Evolutionary conservation across 2,888 invertebrate genomes (phyloP), one percentile per base, ranked within the genome.

Genomic region (Catocala nupta): DNA sequence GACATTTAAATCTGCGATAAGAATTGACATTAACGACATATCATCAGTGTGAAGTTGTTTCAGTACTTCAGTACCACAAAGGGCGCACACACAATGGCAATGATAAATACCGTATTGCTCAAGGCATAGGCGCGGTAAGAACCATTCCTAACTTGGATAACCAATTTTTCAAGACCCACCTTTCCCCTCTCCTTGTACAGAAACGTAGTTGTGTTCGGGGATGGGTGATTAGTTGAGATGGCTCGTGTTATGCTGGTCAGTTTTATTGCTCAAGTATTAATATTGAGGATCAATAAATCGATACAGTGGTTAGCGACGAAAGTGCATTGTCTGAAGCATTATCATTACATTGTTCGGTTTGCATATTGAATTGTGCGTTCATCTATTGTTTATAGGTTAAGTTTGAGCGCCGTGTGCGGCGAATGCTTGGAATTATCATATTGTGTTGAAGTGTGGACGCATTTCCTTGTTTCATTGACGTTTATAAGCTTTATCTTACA

Each of bases 281-380:
- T 90, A 83, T 82, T 84, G 85, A 85, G 83, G 87, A 89, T 90
- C 90, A 88, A 93, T 92, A 93, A 92, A 93, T 93, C 86, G 90
- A 86, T 85, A 90, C 87, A 84, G 92, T 93, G 90, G 91, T 92
- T 90, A 91, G 83, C 93, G 92, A 93, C 92, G 93, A 92, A 92
- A 91, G 90, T 81, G 87, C 89, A 92, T 92, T 93, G 93, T 91
- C 85, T 91, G 84, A 86, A 84, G 83, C 81, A 90, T 89, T 88
- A 91, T 90, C 89, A 89, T 90, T 91, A 92, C 88, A 93, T 93
- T 93, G 93, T 92, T 92, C 90, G 81, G 86, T 87, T 88, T 87
- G 92, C 90, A 92, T 92, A 92, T 93, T 93, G 91, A 92, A 92
- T 91, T 91, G 91, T 91, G 90, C 89, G 90, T 91, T 87, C 77